Evolutionary conservation across 2,888 invertebrate genomes (phyloP), one percentile per base, ranked within the genome.

Genomic region (Uloborus plumipes): DNA sequence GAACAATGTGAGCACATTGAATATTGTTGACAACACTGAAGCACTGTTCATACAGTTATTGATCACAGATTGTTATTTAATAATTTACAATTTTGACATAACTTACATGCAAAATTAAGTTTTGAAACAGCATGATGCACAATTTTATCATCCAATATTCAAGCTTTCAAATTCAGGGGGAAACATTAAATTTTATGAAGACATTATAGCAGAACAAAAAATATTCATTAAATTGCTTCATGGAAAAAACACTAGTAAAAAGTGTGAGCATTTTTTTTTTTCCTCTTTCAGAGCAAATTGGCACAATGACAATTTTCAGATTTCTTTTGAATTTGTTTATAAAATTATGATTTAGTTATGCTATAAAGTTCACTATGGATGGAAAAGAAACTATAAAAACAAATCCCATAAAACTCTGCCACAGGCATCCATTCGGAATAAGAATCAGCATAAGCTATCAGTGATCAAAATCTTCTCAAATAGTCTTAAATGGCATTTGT

Each of bases 251-350:
- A 55, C 77, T 78, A 62, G n/a, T 71, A 70, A 71, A 77, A 77
- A 53, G 16, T 73, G 53, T 77, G 53, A 70, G 71, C 64, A 71
- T 49, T 31, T 50, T 16, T 55, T 72, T 70, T 72, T 39, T 61
- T 47, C 51, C 59, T 59, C 47, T 58, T 67, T 58, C 20, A 50
- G 71, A 78, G 67, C 50, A 53, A 31, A 78, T 78, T 78, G 77
- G 77, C 77, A 78, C 77, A 64, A 50, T 59, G 26, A 67, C 31
- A 75, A 75, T 67, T 74, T 75, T 39, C 58, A 75, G 50, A 61
- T 55, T 74, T 22, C 65, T 22, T 39, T 55, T 50, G 62, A 65
- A 55, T 73, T 72, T 74, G 64, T 55, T 49, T 71, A 39, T 55
- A 75, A 71, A 72, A 59, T 53, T 75, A 47, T 75, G 47, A 51